Evolutionary conservation across 2,113 vertebrate genomes (phyloP), one percentile per base, ranked within the genome.

Genomic region (Onychorhynchus coronatus): DNA sequence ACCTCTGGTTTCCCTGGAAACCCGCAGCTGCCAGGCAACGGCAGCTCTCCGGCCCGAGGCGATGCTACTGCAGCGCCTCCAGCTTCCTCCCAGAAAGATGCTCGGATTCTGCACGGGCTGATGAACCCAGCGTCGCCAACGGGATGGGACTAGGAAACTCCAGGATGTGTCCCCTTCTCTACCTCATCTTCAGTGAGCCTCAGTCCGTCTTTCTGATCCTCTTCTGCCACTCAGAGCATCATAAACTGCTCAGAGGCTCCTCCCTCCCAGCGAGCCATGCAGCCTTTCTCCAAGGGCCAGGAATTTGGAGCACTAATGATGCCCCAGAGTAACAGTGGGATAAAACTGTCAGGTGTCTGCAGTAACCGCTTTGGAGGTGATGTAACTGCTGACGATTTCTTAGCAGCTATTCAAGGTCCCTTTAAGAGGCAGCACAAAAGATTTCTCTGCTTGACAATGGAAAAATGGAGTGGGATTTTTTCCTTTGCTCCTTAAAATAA

Each of bases 1-100:
- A 97, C 98, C 97, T 98, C 97, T 82, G 9, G 96, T 98, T 95
- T 78, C 97, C 97, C 98, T 97, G 97, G 98, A 97, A 98, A 98
- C 98, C 78, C 17, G 82, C 91, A 97, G 97, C 97, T 97, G 97
- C 98, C 97, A 97, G 98, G 98, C 98, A 98, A 98, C 97, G 41
- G 90, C 96, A 88, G 93, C 56, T 73, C 90, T 95, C 88, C 28
- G 4, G 87, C 94, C 94, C 2, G 7, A 92, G 96, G 94, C 92
- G 9, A 94, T 94, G 93, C 86, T 81, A 17, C 91, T 41, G 92
- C 92, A 91, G 92, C 2, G 74, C 93, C 95, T 56, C 82, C 17
- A n/a, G 89, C 93, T 85, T 77, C 4, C 53, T 66, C 75, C 71
- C 4, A 7, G 78, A 44, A 83, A 75, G 90, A 89, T 94, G 89